Conservation (phyloP, 2,888 invertebrate species). For the Nomada goodeniana region DNA sequence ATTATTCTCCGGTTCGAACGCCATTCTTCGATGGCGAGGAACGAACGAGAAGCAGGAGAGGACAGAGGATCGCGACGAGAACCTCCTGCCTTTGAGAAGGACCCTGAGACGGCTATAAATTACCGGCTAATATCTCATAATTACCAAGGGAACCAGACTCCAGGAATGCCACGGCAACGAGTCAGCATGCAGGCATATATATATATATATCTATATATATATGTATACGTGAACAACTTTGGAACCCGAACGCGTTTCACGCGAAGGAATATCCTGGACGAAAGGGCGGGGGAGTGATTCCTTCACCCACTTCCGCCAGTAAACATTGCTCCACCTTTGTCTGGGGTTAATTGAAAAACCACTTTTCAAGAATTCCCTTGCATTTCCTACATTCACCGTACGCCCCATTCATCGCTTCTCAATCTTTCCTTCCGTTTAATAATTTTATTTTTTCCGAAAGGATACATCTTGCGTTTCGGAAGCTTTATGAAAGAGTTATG, state of each 20-base stretch:
- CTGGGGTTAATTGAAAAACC: no score
- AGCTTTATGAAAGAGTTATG: no score
- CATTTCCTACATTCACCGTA: no score
- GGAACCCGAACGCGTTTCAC: conserved; percentile 3
- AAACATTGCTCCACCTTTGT: no score
- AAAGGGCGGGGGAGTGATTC: not conserved
- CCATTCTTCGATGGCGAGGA: conserved; percentile 54
- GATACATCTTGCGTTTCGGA: no score
- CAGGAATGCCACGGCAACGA: conserved; percentile 73
- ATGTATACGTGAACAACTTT: conserved; percentile 64
- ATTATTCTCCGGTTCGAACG: conserved; percentile 51
- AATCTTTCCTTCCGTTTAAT: no score
- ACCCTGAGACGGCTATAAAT: conserved; percentile 79
- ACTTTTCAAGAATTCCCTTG: no score
- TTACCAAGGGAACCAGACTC: conserved; percentile 77
- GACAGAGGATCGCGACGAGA: conserved; percentile 51
- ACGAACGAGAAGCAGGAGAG: conserved; percentile 9
- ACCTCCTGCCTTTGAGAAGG: conserved; percentile 65
- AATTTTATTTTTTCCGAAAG: no score
- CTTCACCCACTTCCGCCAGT: not conserved
- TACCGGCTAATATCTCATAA: conserved; percentile 82
- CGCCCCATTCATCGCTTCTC: no score
- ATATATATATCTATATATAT: conserved; percentile 27
- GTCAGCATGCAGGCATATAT: conserved; percentile 71
- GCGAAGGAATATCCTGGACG: conserved; percentile 8